These are phyloP conservation scores for Leptoclinus maculatus DNA, from an alignment of 2,797 vertebrate genomes.

Conservation along the genomic window DNA sequence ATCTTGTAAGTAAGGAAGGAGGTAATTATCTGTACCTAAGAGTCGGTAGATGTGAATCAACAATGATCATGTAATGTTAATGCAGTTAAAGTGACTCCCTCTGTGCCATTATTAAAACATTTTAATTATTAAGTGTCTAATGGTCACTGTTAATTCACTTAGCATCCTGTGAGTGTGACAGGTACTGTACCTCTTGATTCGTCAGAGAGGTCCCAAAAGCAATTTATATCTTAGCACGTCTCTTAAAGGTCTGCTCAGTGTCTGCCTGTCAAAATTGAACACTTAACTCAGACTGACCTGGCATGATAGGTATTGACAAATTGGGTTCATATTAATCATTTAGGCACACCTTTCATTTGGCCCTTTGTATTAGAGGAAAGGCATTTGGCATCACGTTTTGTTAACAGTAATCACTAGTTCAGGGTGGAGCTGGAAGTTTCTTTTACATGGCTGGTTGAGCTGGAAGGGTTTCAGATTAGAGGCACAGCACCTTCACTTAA, in stretches of 20 bases:
- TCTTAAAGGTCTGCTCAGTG: conserved; percentile 52
- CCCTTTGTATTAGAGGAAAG: not conserved
- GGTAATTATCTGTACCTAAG: not conserved
- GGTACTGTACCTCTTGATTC: conserved; percentile 48
- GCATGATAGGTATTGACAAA: conserved; percentile 62
- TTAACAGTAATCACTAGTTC: not conserved
- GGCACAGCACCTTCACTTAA: conserved; percentile 38
- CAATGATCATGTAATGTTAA: conserved; percentile 80
- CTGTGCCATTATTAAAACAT: conserved; percentile 77
- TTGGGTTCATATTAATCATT: conserved; percentile 58
- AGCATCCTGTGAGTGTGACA: conserved; percentile 68
- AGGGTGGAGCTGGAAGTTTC: conserved; percentile 20
- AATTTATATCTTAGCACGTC: conserved; percentile 60
- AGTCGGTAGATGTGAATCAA: conserved; percentile 26
- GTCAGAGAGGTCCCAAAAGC: conserved; percentile 69
- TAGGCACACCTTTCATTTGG: conserved; percentile 10
- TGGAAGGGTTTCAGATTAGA: conserved; percentile 38
- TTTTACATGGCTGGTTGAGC: conserved; percentile 44
- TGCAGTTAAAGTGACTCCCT: conserved; percentile 77
- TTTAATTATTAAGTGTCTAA: conserved; percentile 82
- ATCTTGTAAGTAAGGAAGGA: not conserved
- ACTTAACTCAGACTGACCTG: conserved; percentile 32
- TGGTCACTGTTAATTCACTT: conserved; percentile 77
- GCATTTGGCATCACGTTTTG: not conserved
- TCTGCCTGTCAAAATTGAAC: conserved; percentile 56